Conservation (phyloP, 1,140 invertebrate species). For the Antheraea mylitta region DNA sequence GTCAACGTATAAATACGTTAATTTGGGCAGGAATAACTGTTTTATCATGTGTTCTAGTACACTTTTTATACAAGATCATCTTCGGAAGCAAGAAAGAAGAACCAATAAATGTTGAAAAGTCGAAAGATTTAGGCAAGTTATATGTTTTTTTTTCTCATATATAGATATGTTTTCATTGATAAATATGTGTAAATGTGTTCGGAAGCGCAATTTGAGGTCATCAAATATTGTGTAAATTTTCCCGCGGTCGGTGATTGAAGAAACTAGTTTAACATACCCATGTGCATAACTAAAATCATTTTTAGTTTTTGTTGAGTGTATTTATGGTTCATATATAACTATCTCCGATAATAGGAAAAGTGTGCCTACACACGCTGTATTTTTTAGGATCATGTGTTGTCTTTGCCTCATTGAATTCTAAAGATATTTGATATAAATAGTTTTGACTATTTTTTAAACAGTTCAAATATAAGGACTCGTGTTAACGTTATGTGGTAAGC, state of each 20-base stretch:
- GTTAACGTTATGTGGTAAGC: too few species aligned
- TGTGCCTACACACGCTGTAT: background rate
- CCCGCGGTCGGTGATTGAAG: background rate
- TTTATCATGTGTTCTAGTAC: constrained; percentile 54
- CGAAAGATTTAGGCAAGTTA: constrained; percentile 57
- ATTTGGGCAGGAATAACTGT: constrained; percentile 48
- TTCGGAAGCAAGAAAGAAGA: constrained; percentile 59
- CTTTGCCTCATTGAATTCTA: background rate
- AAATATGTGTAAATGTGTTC: background rate
- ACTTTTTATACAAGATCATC: constrained; percentile 61
- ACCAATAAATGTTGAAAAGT: constrained; percentile 49
- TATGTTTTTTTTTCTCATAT: background rate
- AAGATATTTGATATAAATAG: too few species aligned
- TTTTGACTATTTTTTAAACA: too few species aligned
- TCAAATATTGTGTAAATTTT: background rate
- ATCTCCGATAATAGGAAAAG: background rate
- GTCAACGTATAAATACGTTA: constrained; percentile 50
- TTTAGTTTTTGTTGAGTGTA: background rate
- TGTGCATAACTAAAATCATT: background rate
- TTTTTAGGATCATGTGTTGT: background rate
- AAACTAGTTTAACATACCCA: background rate
- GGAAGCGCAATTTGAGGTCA: background rate
- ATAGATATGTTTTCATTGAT: background rate
- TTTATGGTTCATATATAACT: background rate
- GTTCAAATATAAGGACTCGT: too few species aligned